These are phyloP conservation scores for Heliconius hortense DNA, from an alignment of 2,888 invertebrate genomes.

Conservation along the genomic window DNA sequence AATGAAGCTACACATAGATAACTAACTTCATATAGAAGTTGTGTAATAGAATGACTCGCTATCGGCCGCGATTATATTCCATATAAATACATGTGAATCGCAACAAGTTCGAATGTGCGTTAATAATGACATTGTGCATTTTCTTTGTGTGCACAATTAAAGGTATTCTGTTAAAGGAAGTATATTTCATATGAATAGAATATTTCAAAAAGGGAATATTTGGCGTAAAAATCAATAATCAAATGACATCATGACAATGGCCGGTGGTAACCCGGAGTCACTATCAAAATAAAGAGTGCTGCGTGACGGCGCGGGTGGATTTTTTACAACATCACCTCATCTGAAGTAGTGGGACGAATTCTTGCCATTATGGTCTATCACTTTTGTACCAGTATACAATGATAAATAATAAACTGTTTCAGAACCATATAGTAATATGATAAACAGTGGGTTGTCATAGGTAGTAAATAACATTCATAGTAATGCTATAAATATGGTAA, in stretches of 20 bases:
- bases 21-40: background rate
- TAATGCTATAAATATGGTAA: background rate
- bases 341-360: slow-evolving; percentile 62
- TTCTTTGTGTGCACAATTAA: slow-evolving; percentile 67
- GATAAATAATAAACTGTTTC: slow-evolving; percentile 28
- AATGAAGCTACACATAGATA: background rate
- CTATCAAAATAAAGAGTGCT: slow-evolving; percentile 76
- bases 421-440: slow-evolving; percentile 7
- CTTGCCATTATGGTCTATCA: slow-evolving; percentile 52
- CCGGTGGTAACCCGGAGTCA: slow-evolving; percentile 72
- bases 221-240: slow-evolving; percentile 82
- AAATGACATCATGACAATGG: slow-evolving; percentile 70
- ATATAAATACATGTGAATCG: slow-evolving; percentile 54
- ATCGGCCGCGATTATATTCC: slow-evolving; percentile 33
- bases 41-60: slow-evolving; percentile 38
- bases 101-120: slow-evolving; percentile 74
- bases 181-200: slow-evolving; percentile 75
- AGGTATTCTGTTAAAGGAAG: slow-evolving; percentile 71
- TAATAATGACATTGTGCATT: slow-evolving; percentile 76
- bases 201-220: slow-evolving; percentile 74
- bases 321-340: slow-evolving; percentile 66
- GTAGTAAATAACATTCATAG: background rate
- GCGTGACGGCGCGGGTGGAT: slow-evolving; percentile 77
- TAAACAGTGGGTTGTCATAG: background rate
- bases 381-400: slow-evolving; percentile 36